phyloP scores from a whole-genome alignment of 2,113 vertebrate species.

The Atrichornis clamosus region DNA sequence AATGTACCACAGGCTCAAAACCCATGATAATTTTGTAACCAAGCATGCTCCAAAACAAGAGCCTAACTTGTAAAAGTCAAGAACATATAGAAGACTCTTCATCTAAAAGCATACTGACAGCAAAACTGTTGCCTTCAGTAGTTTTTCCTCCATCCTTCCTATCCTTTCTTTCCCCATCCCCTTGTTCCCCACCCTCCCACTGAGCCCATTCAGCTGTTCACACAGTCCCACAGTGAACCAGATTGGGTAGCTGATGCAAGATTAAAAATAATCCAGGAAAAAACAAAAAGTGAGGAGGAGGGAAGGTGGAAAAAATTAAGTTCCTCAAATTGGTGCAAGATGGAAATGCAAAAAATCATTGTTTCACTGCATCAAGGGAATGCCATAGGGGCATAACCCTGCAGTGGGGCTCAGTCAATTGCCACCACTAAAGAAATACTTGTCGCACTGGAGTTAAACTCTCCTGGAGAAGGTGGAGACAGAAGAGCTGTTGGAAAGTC shows the following conservation, averaged over 20 bases:
- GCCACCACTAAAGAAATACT: background rate
- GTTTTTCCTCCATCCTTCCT: constrained; percentile 11
- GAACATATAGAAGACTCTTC: background rate
- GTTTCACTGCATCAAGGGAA: background rate
- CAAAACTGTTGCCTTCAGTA: background rate
- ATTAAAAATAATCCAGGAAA: constrained; percentile 61
- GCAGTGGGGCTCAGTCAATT: background rate
- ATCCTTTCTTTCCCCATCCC: background rate
- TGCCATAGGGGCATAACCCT: background rate
- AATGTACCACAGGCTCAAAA: background rate
- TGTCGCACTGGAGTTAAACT: background rate
- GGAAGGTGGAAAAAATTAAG: constrained; percentile 16
- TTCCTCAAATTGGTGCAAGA: background rate
- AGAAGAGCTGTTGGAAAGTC: background rate
- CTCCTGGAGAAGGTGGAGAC: background rate
- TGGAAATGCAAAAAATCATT: background rate
- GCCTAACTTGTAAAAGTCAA: background rate
- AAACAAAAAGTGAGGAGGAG: constrained; percentile 41
- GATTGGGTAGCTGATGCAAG: constrained; percentile 18
- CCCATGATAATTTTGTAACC: background rate
- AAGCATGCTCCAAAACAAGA: background rate
- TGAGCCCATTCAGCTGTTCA: constrained; percentile 57
- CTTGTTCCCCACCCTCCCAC: constrained; percentile 53
- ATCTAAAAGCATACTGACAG: background rate
- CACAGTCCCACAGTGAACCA: constrained; percentile 56